Conservation (phyloP, 2,113 vertebrate genomes). For the Smithornis capensis region DNA sequence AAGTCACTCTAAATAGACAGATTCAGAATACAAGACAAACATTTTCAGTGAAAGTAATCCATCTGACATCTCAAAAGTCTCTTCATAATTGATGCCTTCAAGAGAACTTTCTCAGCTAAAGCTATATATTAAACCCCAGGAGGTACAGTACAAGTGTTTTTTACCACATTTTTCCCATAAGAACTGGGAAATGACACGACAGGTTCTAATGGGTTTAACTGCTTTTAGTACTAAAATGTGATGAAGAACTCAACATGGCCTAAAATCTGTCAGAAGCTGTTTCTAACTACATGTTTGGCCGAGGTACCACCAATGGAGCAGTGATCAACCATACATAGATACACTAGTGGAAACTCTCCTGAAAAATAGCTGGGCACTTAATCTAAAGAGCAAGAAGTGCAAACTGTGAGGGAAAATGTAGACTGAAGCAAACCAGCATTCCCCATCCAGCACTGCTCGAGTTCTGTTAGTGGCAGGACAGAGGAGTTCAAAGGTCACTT, state of each 20-base stretch:
- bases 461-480: constrained; percentile 76
- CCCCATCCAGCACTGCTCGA: constrained; percentile 42
- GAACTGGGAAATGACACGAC: not conserved
- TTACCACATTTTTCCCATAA: not conserved
- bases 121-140: not conserved
- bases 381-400: not conserved
- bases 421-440: not conserved
- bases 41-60: not conserved
- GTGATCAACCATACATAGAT: not conserved
- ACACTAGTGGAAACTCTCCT: not conserved
- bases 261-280: not conserved
- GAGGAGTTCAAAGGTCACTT: constrained; percentile 72
- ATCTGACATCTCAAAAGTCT: not conserved
- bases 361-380: not conserved
- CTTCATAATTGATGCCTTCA: constrained; percentile 1
- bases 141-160: not conserved
- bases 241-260: not conserved
- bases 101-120: not conserved
- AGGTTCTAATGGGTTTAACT: not conserved
- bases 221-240: not conserved
- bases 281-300: not conserved
- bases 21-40: not conserved
- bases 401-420: not conserved
- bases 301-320: not conserved
- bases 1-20: not conserved